Base-by-base conservation (phyloP, 2,888 invertebrate species). In the Megaustenia siamemsis region DNA sequence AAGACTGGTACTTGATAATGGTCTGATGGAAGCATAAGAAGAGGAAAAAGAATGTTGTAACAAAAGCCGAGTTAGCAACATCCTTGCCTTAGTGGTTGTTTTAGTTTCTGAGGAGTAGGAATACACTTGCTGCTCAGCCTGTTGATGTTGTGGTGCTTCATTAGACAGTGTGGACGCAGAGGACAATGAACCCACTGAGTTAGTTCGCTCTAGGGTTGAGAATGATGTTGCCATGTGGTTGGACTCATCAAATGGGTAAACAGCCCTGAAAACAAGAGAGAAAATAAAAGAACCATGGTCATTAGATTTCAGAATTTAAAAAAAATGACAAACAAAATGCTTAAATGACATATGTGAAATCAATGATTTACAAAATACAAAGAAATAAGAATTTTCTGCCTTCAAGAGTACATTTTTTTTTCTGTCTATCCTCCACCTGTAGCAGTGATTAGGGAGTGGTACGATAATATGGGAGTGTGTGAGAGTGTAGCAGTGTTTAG, bases 171-270 rank as follows among this genome's bases (percentile, higher is more conserved):
- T 93, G n/a, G 93, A 93, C 82, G 93, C 90, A 15, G 94, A 93
- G 0, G 93, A 93, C 69, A 93, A 88, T 24, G 94, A 94, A 86
- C 93, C 93, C 68, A 90, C 87, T 1, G 94, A 94, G 82, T 93
- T 93, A 24, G 91, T 91, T 45, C 89, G 87, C 28, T 90, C 90
- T 24, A 87, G 82, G 0, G 86, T 87, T 35, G 87, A 87, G 40
- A 86, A 83, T 0, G 87, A 86, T 10, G 86, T 83, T 56, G 88
- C 84, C 56, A 88, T 75, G 71, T 76, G 81, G 28, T 86, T 83
- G 18, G 87, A 84, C 82, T 87, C 88, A 32, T 87, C 88, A 8
- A 83, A 76, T 71, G 73, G 75, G 56, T 80, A 68, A 28, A 15
- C 18, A n/a, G 40, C 66, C 66, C 63, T 81, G 60, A 56, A 60